Evolutionary conservation across 2,797 vertebrate genomes (phyloP).

Genomic region (Fringilla coelebs): DNA sequence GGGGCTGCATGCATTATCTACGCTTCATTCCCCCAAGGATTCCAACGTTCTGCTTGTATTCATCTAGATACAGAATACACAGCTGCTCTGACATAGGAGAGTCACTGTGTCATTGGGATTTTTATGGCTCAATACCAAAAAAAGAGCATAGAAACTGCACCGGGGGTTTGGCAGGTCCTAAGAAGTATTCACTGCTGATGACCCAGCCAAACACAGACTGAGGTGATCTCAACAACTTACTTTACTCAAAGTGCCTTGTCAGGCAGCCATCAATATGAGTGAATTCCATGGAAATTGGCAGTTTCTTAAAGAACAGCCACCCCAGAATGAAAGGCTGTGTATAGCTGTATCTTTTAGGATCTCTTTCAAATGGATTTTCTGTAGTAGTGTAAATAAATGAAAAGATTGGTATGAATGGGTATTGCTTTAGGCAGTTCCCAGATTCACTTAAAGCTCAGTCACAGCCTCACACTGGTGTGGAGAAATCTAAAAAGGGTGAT

Average conservation of each 20-base stretch:
- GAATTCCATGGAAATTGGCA: conserved; percentile 32
- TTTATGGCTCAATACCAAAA: conserved; percentile 35
- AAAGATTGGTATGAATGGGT: conserved; percentile 31
- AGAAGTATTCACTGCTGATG: conserved; percentile 25
- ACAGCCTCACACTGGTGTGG: background rate
- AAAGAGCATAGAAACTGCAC: conserved; percentile 15
- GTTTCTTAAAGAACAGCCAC: conserved; percentile 27
- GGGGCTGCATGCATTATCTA: conserved; percentile 29
- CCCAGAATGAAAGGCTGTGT: conserved; percentile 12
- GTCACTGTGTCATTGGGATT: conserved; percentile 40
- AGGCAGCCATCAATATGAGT: conserved; percentile 41
- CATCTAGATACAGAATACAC: conserved; percentile 27
- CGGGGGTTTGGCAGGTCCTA: conserved; percentile 23
- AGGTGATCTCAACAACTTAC: conserved; percentile 31
- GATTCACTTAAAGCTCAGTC: conserved; percentile 28
- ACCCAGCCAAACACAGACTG: conserved; percentile 9
- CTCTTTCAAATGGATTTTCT: conserved; percentile 40
- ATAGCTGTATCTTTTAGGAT: conserved; percentile 24
- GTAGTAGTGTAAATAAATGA: conserved; percentile 38
- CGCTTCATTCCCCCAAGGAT: background rate
- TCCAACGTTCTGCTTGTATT: conserved; percentile 38
- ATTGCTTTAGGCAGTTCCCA: conserved; percentile 55
- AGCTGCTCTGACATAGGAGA: conserved; percentile 30
- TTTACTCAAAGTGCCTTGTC: conserved; percentile 16
- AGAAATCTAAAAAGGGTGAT: conserved; percentile 23